Evolutionary conservation across 2,113 vertebrate genomes (phyloP).

Genomic region (Sylvietta virens): DNA sequence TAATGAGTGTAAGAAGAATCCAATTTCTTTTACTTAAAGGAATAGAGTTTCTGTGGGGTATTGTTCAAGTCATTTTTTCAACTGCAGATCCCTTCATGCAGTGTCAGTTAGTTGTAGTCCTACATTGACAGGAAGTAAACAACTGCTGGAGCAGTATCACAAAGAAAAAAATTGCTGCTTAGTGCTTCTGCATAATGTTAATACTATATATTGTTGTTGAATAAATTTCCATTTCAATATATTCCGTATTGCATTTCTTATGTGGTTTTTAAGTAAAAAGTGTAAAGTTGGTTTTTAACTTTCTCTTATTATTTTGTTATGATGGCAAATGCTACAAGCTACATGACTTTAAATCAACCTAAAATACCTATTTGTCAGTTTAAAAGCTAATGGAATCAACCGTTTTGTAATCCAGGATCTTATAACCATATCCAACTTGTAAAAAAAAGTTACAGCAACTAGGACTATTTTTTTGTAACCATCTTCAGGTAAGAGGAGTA

Average conservation of each 20-base stretch:
- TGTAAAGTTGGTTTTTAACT: conserved; percentile 65
- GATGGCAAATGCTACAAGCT: neutral
- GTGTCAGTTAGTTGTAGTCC: conserved; percentile 23
- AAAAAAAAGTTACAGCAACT: neutral
- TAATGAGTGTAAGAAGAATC: conserved; percentile 44
- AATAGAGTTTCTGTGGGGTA: conserved; percentile 38
- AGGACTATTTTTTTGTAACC: conserved; percentile 28
- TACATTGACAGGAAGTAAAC: conserved; percentile 1
- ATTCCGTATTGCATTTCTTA: conserved; percentile 70
- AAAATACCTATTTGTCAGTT: conserved; percentile 1
- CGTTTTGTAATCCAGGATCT: conserved; percentile 37
- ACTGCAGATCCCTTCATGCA: conserved; percentile 35
- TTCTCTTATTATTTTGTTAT: conserved; percentile 30
- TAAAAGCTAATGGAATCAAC: conserved; percentile 12
- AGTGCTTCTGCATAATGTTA: conserved; percentile 63
- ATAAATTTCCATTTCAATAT: conserved; percentile 60
- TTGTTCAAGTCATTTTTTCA: conserved; percentile 44
- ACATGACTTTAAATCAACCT: neutral
- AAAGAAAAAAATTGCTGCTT: conserved; percentile 48
- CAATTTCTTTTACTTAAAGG: conserved; percentile 25
- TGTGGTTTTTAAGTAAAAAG: conserved; percentile 71
- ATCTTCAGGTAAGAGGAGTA: conserved; percentile 18
- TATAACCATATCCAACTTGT: conserved; percentile 19
- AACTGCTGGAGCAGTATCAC: conserved; percentile 47
- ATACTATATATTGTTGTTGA: conserved; percentile 54